These are phyloP conservation scores for Agelastica alni DNA, from an alignment of 2,888 invertebrate species.

Conservation along the genomic window DNA sequence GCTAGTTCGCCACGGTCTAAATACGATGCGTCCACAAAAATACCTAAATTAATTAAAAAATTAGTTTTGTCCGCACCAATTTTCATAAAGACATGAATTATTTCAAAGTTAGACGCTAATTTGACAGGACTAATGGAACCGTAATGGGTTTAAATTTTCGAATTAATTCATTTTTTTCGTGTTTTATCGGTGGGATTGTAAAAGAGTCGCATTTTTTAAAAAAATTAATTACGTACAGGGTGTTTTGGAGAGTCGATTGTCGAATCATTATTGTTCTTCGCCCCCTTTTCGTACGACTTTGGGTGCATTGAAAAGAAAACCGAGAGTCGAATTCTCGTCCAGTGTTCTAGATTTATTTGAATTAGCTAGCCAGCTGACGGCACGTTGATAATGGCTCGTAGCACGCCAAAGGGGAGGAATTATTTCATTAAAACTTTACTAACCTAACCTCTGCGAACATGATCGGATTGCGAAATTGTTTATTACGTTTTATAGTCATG, in stretches of 20 bases:
- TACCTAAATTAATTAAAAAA: no score
- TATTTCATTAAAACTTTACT: conserved; percentile 33
- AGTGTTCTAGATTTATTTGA: conserved; percentile 39
- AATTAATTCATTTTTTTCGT: background rate
- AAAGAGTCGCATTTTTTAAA: no score
- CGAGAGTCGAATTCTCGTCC: conserved; percentile 32
- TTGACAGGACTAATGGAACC: no score
- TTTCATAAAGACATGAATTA: no score
- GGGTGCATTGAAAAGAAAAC: conserved; percentile 21
- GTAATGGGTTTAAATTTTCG: no score
- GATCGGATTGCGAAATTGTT: conserved; percentile 11
- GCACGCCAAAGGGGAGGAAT: conserved; percentile 19
- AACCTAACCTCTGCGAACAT: conserved; percentile 20
- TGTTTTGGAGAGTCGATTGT: no score
- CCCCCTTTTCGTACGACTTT: background rate
- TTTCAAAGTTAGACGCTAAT: no score
- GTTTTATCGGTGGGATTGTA: background rate
- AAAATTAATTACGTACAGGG: no score
- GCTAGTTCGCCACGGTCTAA: no score
- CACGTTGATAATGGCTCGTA: conserved; percentile 28
- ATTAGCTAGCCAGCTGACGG: conserved; percentile 39
- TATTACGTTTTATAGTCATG: conserved; percentile 6
- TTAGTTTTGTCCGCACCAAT: no score
- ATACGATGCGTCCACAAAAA: no score
- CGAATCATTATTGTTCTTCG: background rate